Evolutionary conservation across 2,888 invertebrate species (phyloP).

Genomic region (Agapostemon virescens): DNA sequence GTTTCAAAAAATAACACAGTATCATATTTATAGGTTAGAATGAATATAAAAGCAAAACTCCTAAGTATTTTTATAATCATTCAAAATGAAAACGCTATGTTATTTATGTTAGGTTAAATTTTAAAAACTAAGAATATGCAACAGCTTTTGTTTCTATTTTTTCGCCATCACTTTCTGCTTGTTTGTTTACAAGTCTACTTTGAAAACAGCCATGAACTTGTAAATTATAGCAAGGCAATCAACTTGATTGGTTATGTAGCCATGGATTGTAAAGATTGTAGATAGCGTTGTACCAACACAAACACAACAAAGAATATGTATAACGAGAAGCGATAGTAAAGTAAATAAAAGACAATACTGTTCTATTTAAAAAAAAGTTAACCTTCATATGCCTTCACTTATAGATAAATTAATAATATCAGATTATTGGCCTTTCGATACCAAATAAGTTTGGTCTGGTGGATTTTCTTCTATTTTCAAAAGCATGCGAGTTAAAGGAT

Average conservation of each 20-base stretch:
- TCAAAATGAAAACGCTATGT: neutral
- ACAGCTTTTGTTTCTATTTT: slow-evolving; percentile 2
- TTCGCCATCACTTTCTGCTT: slow-evolving; percentile 21
- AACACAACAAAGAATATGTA: too few relatives aligned
- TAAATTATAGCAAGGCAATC: neutral
- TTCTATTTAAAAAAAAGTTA: too few relatives aligned
- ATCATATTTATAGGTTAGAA: slow-evolving; percentile 37
- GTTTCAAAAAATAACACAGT: slow-evolving; percentile 12
- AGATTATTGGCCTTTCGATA: too few relatives aligned
- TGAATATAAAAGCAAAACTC: neutral
- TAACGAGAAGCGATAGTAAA: too few relatives aligned
- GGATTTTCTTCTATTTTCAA: too few relatives aligned
- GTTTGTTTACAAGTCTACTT: slow-evolving; percentile 48
- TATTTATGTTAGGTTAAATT: neutral
- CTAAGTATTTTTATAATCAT: neutral
- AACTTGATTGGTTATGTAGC: neutral
- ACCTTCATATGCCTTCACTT: too few relatives aligned
- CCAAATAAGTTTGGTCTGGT: too few relatives aligned
- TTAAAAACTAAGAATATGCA: neutral
- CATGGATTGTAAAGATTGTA: too few relatives aligned
- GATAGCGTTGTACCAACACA: too few relatives aligned
- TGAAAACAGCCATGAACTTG: slow-evolving; percentile 37
- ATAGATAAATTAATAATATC: too few relatives aligned
- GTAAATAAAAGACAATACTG: too few relatives aligned
- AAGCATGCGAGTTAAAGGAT: too few relatives aligned